Evolutionary conservation across 2,888 invertebrate genomes (phyloP).

Genomic region (Aricia artaxerxes): DNA sequence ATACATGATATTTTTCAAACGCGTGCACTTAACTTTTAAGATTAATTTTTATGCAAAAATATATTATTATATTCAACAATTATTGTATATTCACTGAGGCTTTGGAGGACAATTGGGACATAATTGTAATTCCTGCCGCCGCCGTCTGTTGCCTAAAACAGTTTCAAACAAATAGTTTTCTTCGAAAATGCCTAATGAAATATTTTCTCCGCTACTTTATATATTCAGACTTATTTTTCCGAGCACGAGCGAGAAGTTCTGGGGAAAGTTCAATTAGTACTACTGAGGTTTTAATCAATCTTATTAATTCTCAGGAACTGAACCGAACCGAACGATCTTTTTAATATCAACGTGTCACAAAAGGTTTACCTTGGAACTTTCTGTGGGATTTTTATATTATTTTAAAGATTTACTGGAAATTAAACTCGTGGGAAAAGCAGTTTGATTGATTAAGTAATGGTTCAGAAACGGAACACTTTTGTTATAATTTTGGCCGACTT

Average conservation of each 20-base stretch:
- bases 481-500: too few relatives aligned
- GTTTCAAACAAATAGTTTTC: neutral
- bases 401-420: neutral
- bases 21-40: neutral
- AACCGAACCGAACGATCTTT: neutral
- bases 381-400: neutral
- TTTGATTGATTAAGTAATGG: neutral
- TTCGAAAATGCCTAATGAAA: neutral
- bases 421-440: neutral
- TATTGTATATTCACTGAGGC: neutral
- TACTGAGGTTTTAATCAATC: constrained; percentile 2
- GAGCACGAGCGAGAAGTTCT: neutral
- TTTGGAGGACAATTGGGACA: neutral
- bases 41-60: neutral
- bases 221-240: neutral
- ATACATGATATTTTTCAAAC: too few relatives aligned
- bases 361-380: neutral
- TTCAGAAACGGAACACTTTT: neutral
- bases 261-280: neutral
- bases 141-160: neutral
- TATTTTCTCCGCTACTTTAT: neutral
- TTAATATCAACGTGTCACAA: neutral
- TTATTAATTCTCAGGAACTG: neutral
- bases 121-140: constrained; percentile 1
- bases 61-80: neutral